A percentile compares a stretch with the other conserved stretches of the same genome.
phyloP scores from a whole-genome alignment of 2,797 vertebrate genomes.

The Ispidina lecontei region DNA sequence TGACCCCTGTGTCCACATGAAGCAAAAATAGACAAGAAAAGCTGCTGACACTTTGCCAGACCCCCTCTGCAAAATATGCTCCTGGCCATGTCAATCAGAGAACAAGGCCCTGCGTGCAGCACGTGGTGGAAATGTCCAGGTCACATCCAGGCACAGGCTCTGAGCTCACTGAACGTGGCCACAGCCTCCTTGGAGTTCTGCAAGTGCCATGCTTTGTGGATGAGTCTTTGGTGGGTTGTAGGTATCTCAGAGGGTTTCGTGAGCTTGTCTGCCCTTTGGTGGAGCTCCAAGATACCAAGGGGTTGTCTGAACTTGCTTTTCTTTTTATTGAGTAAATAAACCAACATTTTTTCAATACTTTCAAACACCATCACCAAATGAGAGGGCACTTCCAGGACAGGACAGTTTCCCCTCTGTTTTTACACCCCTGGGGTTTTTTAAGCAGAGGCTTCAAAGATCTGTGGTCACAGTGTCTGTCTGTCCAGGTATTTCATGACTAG shows the following conservation, averaged over 20 bases:
- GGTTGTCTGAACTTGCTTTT: background rate
- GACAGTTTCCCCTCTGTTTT: background rate
- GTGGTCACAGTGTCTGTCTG: background rate
- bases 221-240: background rate
- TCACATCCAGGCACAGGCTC: background rate
- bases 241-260: background rate
- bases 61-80: background rate
- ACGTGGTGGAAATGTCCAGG: background rate
- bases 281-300: background rate
- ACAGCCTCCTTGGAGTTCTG: background rate
- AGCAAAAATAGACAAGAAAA: constrained; percentile 24
- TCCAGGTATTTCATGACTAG: background rate
- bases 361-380: background rate
- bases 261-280: background rate
- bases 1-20: background rate
- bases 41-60: background rate
- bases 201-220: background rate
- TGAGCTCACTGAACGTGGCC: background rate
- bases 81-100: constrained; percentile 3
- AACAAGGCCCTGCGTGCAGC: background rate
- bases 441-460: background rate
- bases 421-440: background rate
- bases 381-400: background rate
- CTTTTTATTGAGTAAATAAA: background rate
- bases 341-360: background rate